A percentile compares a stretch with the other conserved stretches of the same genome.
Evolutionary conservation across 1,140 invertebrate genomes (phyloP).

Genomic region (Sycophaga agraensis): DNA sequence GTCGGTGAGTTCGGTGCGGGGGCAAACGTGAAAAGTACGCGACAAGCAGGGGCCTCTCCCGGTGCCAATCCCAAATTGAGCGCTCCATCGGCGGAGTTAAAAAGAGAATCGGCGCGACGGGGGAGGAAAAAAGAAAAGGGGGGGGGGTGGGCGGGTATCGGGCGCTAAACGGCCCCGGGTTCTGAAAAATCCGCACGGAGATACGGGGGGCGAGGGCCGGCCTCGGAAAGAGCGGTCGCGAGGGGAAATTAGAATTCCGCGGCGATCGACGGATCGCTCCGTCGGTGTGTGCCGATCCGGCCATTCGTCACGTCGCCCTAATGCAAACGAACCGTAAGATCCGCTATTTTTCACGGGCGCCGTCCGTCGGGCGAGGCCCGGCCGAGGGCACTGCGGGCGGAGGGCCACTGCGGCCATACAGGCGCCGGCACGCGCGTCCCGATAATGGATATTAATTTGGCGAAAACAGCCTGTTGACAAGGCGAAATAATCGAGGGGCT

Average conservation of each 20-base stretch:
- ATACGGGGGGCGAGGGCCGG: too few relatives aligned
- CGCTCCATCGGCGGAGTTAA: too few relatives aligned
- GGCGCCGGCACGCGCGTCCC: conserved; percentile 5
- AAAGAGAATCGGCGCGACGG: too few relatives aligned
- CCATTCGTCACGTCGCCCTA: conserved; percentile 29
- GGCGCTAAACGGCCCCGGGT: background rate
- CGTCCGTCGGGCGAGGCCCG: background rate
- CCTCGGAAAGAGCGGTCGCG: conserved; percentile 17
- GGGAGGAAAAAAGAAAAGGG: background rate
- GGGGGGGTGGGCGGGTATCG: background rate
- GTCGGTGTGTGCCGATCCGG: conserved; percentile 31
- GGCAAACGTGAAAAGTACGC: too few relatives aligned
- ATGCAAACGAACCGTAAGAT: conserved; percentile 30
- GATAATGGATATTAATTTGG: conserved; percentile 31
- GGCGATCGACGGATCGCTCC: conserved; percentile 31
- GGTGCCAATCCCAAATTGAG: too few relatives aligned
- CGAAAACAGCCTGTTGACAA: conserved; percentile 21
- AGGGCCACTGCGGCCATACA: too few relatives aligned
- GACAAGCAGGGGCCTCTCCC: too few relatives aligned
- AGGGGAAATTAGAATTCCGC: conserved; percentile 29
- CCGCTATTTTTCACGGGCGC: conserved; percentile 28
- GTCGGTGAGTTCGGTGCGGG: too few relatives aligned
- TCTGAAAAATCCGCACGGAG: background rate
- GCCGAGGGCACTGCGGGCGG: background rate
- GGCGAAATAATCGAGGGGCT: conserved; percentile 23